Evolutionary conservation across 1,140 invertebrate genomes (phyloP), one percentile per base, ranked within the genome.

Genomic region (Drosophila santomea): DNA sequence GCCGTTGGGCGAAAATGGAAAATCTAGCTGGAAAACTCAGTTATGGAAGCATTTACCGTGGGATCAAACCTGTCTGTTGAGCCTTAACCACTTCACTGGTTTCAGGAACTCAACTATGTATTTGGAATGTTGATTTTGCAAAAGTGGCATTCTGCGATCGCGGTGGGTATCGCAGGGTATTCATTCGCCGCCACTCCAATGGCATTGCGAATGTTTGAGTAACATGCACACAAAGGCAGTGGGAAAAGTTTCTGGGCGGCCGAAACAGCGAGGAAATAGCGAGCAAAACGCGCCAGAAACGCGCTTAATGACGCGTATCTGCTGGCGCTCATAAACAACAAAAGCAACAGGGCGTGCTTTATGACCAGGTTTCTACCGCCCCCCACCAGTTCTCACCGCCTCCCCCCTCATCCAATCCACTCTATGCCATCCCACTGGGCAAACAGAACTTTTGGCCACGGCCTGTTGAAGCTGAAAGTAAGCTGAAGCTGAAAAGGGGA

Each of bases 301-400:
- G 69, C 71, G 80, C 50, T 71, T 81, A 88, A 88, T 88, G 84
- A 78, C 54, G 85, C 84, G 77, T 85, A 80, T 63, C 84, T 86
- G 59, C 75, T 60, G 69, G 60, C 74, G 63, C 73, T 74, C 80
- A 80, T 89, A 89, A 88, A 88, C 84, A 88, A 90, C 80, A 80
- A 84, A 78, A 66, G 80, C 80, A 88, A 90, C 85, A 90, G 77
- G 82, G 82, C 82, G 79, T 88, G 60, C 75, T 75, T 85, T 86
- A 86, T 86, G 80, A 72, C 60, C 78, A 66, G 51, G 39, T 45
- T 51, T 44, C 17, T 50, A 35, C 55, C 38, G 43, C 17, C 41
- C 58, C 12, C 36, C 20, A n/a, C n/a, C 20, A 20, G 20, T 20
- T 20, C 20, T 20, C 2, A 20, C 7, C 41, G 8, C 7, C n/a